Percentiles rank a stretch among this genome's conserved stretches.
These are phyloP conservation scores for Anaspis maculata DNA, from an alignment of 2,888 invertebrate genomes.

Conservation along the genomic window DNA sequence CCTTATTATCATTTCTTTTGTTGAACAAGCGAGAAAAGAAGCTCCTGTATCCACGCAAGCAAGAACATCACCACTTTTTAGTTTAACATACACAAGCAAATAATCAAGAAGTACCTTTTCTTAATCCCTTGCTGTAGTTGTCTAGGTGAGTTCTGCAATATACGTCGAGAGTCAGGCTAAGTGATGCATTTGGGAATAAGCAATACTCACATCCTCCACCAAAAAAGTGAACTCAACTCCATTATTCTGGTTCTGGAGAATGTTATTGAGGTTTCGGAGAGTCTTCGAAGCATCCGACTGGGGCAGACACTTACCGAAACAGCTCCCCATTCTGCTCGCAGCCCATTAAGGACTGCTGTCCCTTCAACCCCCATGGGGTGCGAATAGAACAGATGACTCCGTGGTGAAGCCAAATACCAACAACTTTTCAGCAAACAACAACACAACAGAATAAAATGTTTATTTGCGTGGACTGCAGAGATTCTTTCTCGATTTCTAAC, in stretches of 20 bases:
- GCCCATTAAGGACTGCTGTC: conserved; percentile 35
- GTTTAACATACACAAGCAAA: conserved; percentile 3
- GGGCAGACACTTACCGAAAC: conserved; percentile 44
- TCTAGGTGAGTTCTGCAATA: conserved; percentile 17
- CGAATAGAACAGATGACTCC: conserved; percentile 18
- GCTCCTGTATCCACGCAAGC: conserved; percentile 27
- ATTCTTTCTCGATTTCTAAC: no score
- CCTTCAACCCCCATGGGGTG: conserved; percentile 36
- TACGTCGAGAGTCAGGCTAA: neutral
- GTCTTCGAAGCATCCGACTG: conserved; percentile 25
- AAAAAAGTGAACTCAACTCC: conserved; percentile 28
- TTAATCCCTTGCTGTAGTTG: no score
- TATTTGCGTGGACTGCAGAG: no score
- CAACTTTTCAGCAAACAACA: neutral
- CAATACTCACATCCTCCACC: conserved; percentile 28
- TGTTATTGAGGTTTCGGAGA: no score
- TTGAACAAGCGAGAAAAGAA: conserved; percentile 35
- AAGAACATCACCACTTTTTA: conserved; percentile 9
- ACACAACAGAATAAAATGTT: no score
- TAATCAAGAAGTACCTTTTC: no score
- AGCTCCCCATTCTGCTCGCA: conserved; percentile 44
- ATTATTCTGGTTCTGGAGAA: no score
- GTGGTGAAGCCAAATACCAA: no score
- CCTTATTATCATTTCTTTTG: conserved; percentile 33
- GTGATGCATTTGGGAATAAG: neutral